Evolutionary conservation across 2,888 invertebrate species (phyloP).

Genomic region (Cryptus armator): DNA sequence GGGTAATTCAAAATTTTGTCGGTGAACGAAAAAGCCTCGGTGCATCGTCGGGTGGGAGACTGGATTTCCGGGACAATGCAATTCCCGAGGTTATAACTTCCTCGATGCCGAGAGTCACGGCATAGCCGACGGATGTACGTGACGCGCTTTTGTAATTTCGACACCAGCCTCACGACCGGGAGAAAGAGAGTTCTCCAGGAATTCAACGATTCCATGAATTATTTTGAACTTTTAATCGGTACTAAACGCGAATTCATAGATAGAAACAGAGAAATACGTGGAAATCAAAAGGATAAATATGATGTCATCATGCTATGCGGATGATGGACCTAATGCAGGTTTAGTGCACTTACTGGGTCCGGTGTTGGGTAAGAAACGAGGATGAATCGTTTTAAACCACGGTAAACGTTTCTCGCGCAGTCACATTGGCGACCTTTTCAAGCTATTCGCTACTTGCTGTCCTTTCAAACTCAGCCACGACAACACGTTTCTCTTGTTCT

Average conservation of each 20-base stretch:
- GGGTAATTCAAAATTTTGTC: slow-evolving; percentile 69
- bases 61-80: slow-evolving; percentile 67
- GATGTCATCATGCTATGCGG: slow-evolving; percentile 11
- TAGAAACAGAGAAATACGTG: background rate
- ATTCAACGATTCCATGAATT: slow-evolving; percentile 75
- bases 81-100: slow-evolving; percentile 64
- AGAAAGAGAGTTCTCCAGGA: background rate
- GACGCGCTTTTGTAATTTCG: slow-evolving; percentile 73
- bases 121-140: slow-evolving; percentile 72
- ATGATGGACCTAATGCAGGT: slow-evolving; percentile 18
- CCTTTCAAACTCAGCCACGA: slow-evolving; percentile 33
- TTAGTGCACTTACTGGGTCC: background rate
- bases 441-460: slow-evolving; percentile 22
- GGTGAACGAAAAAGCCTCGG: slow-evolving; percentile 31
- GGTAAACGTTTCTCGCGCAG: slow-evolving; percentile 55
- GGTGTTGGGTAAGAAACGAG: slow-evolving; percentile 27
- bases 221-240: slow-evolving; percentile 66
- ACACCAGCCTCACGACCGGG: background rate
- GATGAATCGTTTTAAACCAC: slow-evolving; percentile 47
- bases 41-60: slow-evolving; percentile 10
- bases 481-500: slow-evolving; percentile 42
- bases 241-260: background rate
- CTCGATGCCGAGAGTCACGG: slow-evolving; percentile 22
- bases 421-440: slow-evolving; percentile 41
- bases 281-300: background rate